Base-by-base conservation (phyloP, 2,888 invertebrate genomes). In the Erebia epiphron region DNA sequence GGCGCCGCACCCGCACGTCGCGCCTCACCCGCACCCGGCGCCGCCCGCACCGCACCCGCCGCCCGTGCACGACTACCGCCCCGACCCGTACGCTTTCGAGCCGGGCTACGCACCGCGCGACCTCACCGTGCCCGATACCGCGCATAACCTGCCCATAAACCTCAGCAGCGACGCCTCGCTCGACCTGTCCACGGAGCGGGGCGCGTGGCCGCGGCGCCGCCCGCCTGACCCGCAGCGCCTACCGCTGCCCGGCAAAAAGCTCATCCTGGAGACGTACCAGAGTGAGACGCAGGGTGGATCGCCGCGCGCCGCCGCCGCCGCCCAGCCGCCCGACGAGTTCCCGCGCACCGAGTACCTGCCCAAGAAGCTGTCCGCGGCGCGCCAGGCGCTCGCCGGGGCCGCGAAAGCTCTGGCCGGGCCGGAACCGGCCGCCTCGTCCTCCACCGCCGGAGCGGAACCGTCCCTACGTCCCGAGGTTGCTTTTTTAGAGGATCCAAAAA, bases 401-500 rank as follows among this genome's bases (percentile, higher is more conserved):
- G 63, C 73, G 41, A 35, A 35, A 7, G 35, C 35, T 35, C 5
- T 35, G 35, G 70, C 79, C 70, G 63, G 73, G 41, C 63, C 80
- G 70, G 79, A 80, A 43, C 78, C 81, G 56, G 75, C 81, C 68
- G 75, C 83, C 67, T 77, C 83, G 68, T 71, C 84, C 70, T 77
- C 83, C 73, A 66, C 80, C 66, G 71, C 79, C 72, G 71, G 74
- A 69, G 75, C 76, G 62, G 82, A 81, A 57, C 74, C 82, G 70
- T 77, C 87, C 73, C 78, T 78, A 78, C 89, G 87, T 79, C 78
- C 89, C 75, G 89, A 89, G 82, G 85, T 80, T 83, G 88, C 89
- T 91, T 92, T 92, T 92, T 93, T 93, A 91, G 91, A 92, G 89
- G 92, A 92, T 91, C 88, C 92, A 93, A 93, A 92, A 92, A 93